Base-by-base conservation (phyloP, 1,140 invertebrate genomes). In the Marisa cornuarietis region DNA sequence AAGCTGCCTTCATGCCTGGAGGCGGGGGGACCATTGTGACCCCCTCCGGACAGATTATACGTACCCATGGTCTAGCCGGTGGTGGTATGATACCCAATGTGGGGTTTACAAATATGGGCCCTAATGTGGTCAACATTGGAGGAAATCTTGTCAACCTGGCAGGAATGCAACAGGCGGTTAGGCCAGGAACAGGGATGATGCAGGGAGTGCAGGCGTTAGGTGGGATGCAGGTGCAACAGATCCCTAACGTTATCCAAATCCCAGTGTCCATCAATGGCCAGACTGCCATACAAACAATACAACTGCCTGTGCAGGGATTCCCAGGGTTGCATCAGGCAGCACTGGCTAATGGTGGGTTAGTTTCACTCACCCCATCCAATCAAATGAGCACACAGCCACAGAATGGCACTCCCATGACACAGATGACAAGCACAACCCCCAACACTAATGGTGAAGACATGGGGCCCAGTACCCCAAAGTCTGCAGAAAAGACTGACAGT, bases 191-290 rank as follows among this genome's bases (percentile, higher is more conserved):
- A 20, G 87, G 88, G 79, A 77, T 88, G 24, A 75, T 91, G 22
- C 94, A 95, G 88, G 91, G 95, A 5, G 89, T 96, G 9, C 96
- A 96, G 88, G 94, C 96, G 84, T 94, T 83, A 24, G 81, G 82
- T 31, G 81, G 81, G 61, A 82, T 83, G 77, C 82, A 85, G 51
- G 61, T 85, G 20, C 84, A 84, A 71, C 86, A 87, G 75, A 76
- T 85, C 42, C 84, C 88, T 24, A 86, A 83, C 54, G 69, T 87
- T 26, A 84, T 90, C n/a, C 89, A 90, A 79, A 86, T 90, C 16
- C 97, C 97, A 3, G 96, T 98, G 77, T 95, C 96, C 13, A 94
- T 94, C 24, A 95, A 95, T 90, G 97, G 97, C 0, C 96, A 98
- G 90, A 98, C 84, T 9, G 82, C 81, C 9, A 72, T 86, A 72